Conservation (phyloP, 2,888 invertebrate genomes). For the Abrostola triplasia region DNA sequence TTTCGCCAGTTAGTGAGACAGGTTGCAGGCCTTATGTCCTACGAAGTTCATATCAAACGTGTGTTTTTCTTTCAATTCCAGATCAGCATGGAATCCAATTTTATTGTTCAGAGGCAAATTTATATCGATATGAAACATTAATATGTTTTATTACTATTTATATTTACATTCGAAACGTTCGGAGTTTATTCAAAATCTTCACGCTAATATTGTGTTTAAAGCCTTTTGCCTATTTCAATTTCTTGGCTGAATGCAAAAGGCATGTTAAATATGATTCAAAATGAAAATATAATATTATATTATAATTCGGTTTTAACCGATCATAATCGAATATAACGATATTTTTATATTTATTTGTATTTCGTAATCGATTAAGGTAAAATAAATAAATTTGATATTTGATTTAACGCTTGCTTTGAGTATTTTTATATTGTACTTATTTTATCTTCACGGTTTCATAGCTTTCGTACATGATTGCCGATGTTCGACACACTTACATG, state of each 20-base stretch:
- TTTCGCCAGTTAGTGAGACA: constrained; percentile 26
- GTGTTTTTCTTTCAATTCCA: constrained; percentile 48
- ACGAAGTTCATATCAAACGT: constrained; percentile 22
- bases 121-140: constrained; percentile 45
- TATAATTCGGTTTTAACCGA: constrained; percentile 45
- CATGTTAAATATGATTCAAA: constrained; percentile 54
- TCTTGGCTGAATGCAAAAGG: constrained; percentile 51
- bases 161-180: constrained; percentile 45
- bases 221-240: constrained; percentile 59
- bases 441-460: constrained; percentile 19
- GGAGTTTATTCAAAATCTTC: constrained; percentile 51
- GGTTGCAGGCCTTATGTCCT: constrained; percentile 28
- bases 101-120: constrained; percentile 54
- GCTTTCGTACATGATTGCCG: constrained; percentile 13
- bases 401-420: constrained; percentile 22
- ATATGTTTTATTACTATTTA: constrained; percentile 53
- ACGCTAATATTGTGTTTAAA: constrained; percentile 57
- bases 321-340: constrained; percentile 39
- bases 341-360: constrained; percentile 39
- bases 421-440: constrained; percentile 7
- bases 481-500: constrained; percentile 20
- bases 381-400: constrained; percentile 34
- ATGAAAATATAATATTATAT: constrained; percentile 42
- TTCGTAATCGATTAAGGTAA: constrained; percentile 42
- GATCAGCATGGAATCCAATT: constrained; percentile 52